Evolutionary conservation across 2,797 vertebrate species (phyloP), one percentile per base, ranked within the genome.

Genomic region (Malacoraja senta): DNA sequence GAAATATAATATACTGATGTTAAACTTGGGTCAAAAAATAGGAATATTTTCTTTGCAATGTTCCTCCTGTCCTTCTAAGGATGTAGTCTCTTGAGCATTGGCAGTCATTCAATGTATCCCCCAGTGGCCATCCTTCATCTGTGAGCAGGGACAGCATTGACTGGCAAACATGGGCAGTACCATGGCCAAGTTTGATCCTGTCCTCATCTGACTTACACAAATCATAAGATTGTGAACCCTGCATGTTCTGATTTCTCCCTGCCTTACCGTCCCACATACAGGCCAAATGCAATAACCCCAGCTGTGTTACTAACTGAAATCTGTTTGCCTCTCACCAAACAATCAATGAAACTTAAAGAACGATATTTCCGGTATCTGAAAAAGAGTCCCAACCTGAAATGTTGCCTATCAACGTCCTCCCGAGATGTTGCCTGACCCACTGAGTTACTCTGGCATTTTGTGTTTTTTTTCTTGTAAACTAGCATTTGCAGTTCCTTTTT

Each of bases 1-100:
- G 24, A 53, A 91, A 74, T 72, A 29, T 91, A 91, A 91, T 38
- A 26, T 74, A 44, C 88, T 71, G 8, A 74, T 92, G 71, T 76
- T 53, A 92, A 92, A 76, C 71, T 44, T 76, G 17, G 38, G 38
- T 53, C 26, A 53, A 74, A 26, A 38, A 91, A 74, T 44, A 32
- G 44, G 71, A 53, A 58, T 4, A 6, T 15, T 53, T 29, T 19
- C 58, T 65, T 24, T 2, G 19, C 32, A 21, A 17, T 88, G 1
- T 65, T n/a, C 83, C 61, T 32, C 35, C 15, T 29, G 53, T 24
- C 83, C 83, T 65, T n/a, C 61, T 35, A 61, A 6, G 13, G 7
- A 15, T 8, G 8, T 35, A 24, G 29, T 65, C 8, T n/a, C 61
- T 63, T 32, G n/a, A 44, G 61, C 63, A 21, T 63, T 68, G 84